Base-by-base conservation (phyloP, 2,888 invertebrate genomes). In the Seira ritae region DNA sequence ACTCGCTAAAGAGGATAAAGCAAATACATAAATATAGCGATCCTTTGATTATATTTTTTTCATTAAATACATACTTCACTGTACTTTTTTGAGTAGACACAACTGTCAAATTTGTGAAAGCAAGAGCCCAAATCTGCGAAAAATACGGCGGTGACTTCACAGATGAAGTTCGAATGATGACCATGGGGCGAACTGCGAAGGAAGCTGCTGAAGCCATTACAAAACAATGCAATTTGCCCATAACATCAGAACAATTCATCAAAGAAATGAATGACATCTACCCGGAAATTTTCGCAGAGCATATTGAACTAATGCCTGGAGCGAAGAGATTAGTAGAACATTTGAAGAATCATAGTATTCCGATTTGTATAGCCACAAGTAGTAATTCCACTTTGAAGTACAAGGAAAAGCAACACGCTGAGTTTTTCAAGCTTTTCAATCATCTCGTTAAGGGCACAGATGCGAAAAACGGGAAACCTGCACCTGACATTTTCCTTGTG, bases 331-430 rank as follows among this genome's bases (percentile, higher is more conserved):
- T 98, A 75, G 93, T 97, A 15, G 91, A 92, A 46, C 97, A 98
- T 90, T 91, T 98, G 8, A 92, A 95, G 89, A 92, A 92, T 70
- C 92, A 94, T 19, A 93, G 94, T 71, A 93, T 97, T 15, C 97
- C 97, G 0, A 95, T 97, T 72, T 96, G 96, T 0, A 92, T 98
- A 75, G 98, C 97, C 4, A 97, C 97, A 0, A 97, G 97, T 12
- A 96, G 97, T 0, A 92, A 92, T 62, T 92, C 94, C 22, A 95
- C 95, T 88, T 96, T 94, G 73, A 92, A 94, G 6, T 91, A 95
- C 0, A 96, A 96, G 92, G 93, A 94, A 0, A 92, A 92, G 0
- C 91, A 93, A 1, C 92, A 95, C 89, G 92, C 92, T 71, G 93
- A 94, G 55, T 90, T 96, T 17, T 95, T 96, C 89, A 90, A 91